Conservation (phyloP, 2,888 invertebrate species). For the Baccha elongata region DNA sequence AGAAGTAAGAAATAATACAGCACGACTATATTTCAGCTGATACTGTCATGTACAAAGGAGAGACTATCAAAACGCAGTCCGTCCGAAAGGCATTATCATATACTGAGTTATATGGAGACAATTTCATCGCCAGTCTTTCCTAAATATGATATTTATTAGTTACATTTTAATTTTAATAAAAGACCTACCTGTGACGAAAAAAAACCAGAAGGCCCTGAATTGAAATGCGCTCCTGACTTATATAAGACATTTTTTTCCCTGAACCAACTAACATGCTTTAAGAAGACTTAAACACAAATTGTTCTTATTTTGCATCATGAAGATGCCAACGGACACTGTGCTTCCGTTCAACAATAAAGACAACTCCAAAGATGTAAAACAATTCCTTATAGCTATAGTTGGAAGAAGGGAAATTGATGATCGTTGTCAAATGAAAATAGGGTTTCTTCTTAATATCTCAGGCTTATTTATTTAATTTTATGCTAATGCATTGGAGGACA, state of each 20-base stretch:
- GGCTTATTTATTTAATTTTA: constrained; percentile 65
- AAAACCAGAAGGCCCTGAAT: no score
- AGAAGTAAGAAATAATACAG: no score
- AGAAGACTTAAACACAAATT: constrained; percentile 8
- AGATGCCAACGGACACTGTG: constrained; percentile 47
- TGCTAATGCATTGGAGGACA: constrained; percentile 69
- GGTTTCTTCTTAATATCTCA: constrained; percentile 12
- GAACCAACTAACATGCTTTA: neutral
- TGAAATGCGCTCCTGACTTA: constrained; percentile 2
- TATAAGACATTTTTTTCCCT: neutral
- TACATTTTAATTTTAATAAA: no score
- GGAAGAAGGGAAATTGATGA: constrained; percentile 46
- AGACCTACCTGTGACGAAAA: no score
- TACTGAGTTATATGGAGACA: no score
- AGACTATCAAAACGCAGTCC: no score
- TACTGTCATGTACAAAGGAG: no score
- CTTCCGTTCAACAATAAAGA: constrained; percentile 43
- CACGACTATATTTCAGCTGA: no score
- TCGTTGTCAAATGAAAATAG: constrained; percentile 27
- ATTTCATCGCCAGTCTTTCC: no score
- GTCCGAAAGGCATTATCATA: no score
- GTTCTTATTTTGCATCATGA: constrained; percentile 38
- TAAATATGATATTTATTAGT: no score
- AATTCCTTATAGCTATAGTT: neutral
- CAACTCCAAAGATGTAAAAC: constrained; percentile 9